Base-by-base conservation (phyloP, 1,140 invertebrate genomes). In the Archivesica marissinica region DNA sequence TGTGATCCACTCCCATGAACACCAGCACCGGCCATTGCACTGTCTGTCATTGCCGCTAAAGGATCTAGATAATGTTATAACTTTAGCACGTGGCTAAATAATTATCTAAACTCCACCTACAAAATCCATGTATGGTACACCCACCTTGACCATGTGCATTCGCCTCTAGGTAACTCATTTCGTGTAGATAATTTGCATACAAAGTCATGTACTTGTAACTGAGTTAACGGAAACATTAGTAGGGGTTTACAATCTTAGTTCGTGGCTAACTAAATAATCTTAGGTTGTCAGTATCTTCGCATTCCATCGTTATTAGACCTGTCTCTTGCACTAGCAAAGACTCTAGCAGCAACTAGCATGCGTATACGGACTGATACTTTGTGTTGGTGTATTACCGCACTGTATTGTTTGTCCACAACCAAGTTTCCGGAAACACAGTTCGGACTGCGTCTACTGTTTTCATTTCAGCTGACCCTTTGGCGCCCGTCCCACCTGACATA, bases 351-450 rank as follows among this genome's bases (percentile, higher is more conserved):
- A 23, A 6, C 54, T 9, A 64, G 25, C 59, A 33, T 6, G 28
- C 13, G 20, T 9, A 56, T 11, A 11, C 25, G 15, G 9, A 11
- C 54, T 56, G 7, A n/a, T 7, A 23, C 6, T n/a, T 6, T 11
- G n/a, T 6, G 25, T 30, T 30, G 25, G 9, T 28, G 25, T 1
- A n/a, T 66, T 86, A 88, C 85, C 87, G 66, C n/a, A 84, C 78
- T 25, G 81, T 80, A 15, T 20, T 41, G 33, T 86, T 88, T 23
- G 47, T 64, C 87, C 87, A 88, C 13, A 88, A 74, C 87, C 85
- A 88, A 28, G 85, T 88, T 90, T 89, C 78, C n/a, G 88, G 75
- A 28, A 76, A 86, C 15, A 64, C 61, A 39, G 50, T 35, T 25
- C 70, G 25, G 44, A 80, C 20, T 47, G 28, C 44, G 3, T 47